Conservation (phyloP, 2,797 vertebrate genomes). For the Sylvilagus floridanus region DNA sequence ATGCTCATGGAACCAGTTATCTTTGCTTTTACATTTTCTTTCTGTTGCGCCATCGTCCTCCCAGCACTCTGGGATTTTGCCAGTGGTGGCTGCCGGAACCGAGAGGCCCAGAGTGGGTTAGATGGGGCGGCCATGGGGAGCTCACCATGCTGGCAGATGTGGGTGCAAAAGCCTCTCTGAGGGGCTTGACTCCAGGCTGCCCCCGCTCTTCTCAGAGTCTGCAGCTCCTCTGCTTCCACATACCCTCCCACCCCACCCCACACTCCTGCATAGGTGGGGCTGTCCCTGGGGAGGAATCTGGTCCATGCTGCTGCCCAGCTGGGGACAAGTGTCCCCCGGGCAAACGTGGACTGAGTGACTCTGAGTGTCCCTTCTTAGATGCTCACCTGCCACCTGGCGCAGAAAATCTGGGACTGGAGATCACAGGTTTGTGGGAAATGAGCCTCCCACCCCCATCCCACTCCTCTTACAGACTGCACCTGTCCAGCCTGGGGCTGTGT, state of each 20-base stretch:
- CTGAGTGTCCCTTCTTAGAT: not conserved
- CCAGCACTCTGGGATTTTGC: not conserved
- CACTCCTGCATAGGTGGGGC: not conserved
- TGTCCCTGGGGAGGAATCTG: not conserved
- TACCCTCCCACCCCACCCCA: not conserved
- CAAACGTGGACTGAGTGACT: not conserved
- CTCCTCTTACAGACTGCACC: no score
- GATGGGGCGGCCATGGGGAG: accelerated
- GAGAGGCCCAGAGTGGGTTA: not conserved
- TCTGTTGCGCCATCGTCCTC: not conserved
- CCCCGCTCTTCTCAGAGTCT: not conserved
- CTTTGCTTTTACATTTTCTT: not conserved
- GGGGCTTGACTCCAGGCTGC: not conserved
- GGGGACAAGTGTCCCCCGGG: not conserved
- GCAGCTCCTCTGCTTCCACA: not conserved
- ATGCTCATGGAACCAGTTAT: not conserved
- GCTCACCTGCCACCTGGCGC: not conserved
- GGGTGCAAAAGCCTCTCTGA: not conserved
- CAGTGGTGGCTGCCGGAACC: not conserved
- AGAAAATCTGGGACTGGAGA: no score
- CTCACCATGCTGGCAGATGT: no score
- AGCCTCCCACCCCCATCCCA: no score
- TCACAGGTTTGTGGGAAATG: not conserved
- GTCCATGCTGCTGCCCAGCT: not conserved
- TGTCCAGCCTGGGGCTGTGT: not conserved